A percentile compares a stretch with the other conserved stretches of the same genome.
phyloP scores from a whole-genome alignment of 2,797 vertebrate genomes.

The Microctenopoma stevenorrisi region DNA sequence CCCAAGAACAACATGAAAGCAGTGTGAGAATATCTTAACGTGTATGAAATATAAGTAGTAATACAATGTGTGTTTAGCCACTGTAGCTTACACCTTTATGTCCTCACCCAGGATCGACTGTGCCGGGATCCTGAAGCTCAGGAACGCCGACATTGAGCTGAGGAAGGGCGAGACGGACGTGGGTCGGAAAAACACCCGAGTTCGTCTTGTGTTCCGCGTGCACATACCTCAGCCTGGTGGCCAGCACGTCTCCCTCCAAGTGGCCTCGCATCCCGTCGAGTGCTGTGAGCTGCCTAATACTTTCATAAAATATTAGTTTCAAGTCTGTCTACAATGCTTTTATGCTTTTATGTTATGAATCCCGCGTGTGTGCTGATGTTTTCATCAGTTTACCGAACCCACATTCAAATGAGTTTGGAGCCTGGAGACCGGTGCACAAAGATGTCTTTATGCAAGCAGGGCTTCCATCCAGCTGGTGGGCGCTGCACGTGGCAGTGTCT shows the following conservation, averaged over 20 bases:
- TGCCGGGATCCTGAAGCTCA: conserved; percentile 95
- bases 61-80: background rate
- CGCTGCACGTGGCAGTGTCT: conserved; percentile 29
- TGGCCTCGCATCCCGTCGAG: conserved; percentile 94
- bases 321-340: background rate
- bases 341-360: conserved; percentile 9
- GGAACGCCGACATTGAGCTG: conserved; percentile 97
- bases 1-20: conserved; percentile 99
- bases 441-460: conserved; percentile 57
- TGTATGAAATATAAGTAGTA: too few species aligned
- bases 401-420: conserved; percentile 64
- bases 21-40: conserved; percentile 83
- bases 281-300: conserved; percentile 89
- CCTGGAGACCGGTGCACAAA: conserved; percentile 53
- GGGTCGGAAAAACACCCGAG: conserved; percentile 96
- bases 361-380: conserved; percentile 23
- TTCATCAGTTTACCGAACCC: conserved; percentile 44
- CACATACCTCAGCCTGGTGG: conserved; percentile 93
- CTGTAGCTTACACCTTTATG: background rate
- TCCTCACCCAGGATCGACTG: conserved; percentile 91
- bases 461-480: conserved; percentile 48
- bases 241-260: conserved; percentile 91
- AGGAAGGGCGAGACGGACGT: conserved; percentile 98
- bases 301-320: background rate
- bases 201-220: conserved; percentile 94